Base-by-base conservation (phyloP, 2,113 vertebrate species). In the Progne subis region DNA sequence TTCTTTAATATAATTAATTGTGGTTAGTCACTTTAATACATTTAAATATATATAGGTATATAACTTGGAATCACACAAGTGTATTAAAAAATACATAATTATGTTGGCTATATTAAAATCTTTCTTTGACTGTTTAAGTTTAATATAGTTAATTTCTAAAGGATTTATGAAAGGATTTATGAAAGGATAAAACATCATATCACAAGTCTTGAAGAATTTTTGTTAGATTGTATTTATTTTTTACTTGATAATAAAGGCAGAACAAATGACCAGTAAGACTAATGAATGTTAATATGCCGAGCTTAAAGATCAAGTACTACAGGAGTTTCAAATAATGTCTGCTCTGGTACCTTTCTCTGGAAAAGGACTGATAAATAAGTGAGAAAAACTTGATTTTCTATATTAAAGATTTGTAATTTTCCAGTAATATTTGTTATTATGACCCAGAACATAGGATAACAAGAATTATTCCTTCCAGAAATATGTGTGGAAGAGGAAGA, bases 151-250 rank as follows among this genome's bases (percentile, higher is more conserved):
- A 81, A 81, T 77, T 74, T 81, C 56, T 47, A 90, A 95, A 94
- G 4, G 17, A 91, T 92, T 95, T 94, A 96, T 78, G 87, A 89
- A 90, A 47, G 28, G 31, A 57, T 92, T 92, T 96, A 88, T 31
- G n/a, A 37, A 37, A 37, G 37, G 9, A 37, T 98, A 97, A 96
- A 97, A 96, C 96, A 89, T 97, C 96, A 98, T 97, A 98, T 96
- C 97, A 93, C 89, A 97, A 97, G 63, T 94, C 95, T 97, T 93
- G 81, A 98, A 98, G 96, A 98, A 98, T 98, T 99, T 98, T 98
- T 98, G 98, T 98, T 98, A 97, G 95, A 98, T 98, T 98, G 96
- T 98, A 75, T 98, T 98, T 98, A 98, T 98, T 98, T 97, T 98
- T 97, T 97, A 93, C 83, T 96, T 98, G 96, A 97, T 98, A 98